Evolutionary conservation across 2,888 invertebrate species (phyloP), one percentile per base, ranked within the genome.

Genomic region (Drosophila birchii): DNA sequence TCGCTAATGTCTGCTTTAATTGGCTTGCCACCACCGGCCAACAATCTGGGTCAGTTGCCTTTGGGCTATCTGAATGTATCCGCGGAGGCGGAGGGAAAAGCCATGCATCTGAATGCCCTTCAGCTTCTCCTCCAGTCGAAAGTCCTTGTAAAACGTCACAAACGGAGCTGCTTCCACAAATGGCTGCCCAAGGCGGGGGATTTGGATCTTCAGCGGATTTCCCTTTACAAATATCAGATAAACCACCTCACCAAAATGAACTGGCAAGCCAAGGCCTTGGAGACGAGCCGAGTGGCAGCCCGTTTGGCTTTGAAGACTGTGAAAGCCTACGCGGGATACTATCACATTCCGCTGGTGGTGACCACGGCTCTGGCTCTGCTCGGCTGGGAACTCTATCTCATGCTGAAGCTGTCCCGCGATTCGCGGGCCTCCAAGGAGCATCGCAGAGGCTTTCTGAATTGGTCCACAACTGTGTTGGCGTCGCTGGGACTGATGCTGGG

Each of bases 1-100:
- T 96, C 99, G 1, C 92, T 99, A 7, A 96, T 99, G 94, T 94
- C 99, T 0, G 94, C 96, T 9, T 92, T 99, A 54, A 93, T 98
- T 59, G 98, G 98, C 4, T 94, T 96, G 64, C 95, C 97, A 41
- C 96, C 97, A 70, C 99, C 99, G 36, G 95, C 96, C 54, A 98
- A 99, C 93, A 98, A 90, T 64, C 87, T 90, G 66, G 93, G 92
- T 4, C 78, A 77, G 9, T 57, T 93, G 26, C 92, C 92, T 0
- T 58, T 54, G 38, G 81, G 81, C 5, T 63, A 80, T 14, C 67
- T 92, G 32, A 86, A 91, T 49, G 88, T 84, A 11, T 79, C 82
- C 0, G 18, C 60, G 1, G 76, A 81, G 16, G 91, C 91, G 68
- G 69, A 79, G 89, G 95, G 96, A 0, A 93, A 94, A 86, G 95